Conservation (phyloP, 2,797 vertebrate species). For the Hirundo rustica region DNA sequence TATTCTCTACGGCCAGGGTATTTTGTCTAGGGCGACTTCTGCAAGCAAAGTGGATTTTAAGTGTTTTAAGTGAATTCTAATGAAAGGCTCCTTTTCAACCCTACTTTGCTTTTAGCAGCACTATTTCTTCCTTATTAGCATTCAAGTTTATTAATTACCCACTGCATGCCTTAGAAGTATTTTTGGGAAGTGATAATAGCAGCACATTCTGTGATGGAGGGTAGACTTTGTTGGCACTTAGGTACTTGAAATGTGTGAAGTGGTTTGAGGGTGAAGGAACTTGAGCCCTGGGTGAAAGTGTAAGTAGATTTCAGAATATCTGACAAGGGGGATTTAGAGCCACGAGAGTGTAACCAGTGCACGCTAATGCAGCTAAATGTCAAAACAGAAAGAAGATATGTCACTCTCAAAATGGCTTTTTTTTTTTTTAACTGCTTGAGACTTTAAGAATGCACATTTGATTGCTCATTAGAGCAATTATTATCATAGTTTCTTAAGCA, state of each 20-base stretch:
- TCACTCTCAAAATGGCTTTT: neutral
- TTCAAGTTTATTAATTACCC: constrained; percentile 49
- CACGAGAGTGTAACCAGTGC: constrained; percentile 1
- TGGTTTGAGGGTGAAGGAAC: constrained; percentile 64
- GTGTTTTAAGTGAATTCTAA: constrained; percentile 1
- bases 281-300: constrained; percentile 52
- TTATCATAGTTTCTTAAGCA: neutral
- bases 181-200: constrained; percentile 47
- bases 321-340: constrained; percentile 53
- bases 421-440: neutral
- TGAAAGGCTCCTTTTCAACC: constrained; percentile 3
- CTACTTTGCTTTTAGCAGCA: constrained; percentile 4
- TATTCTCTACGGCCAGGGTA: neutral
- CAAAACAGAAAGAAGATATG: constrained; percentile 33
- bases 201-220: constrained; percentile 30
- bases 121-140: constrained; percentile 35
- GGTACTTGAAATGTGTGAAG: constrained; percentile 71
- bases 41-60: neutral
- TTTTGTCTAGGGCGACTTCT: neutral
- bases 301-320: constrained; percentile 31
- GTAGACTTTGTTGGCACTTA: constrained; percentile 63
- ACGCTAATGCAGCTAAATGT: constrained; percentile 29
- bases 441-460: constrained; percentile 37
- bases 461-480: constrained; percentile 55
- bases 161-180: constrained; percentile 22